These are phyloP conservation scores for Mycalesis mineus DNA, from an alignment of 2,888 invertebrate genomes.

Conservation along the genomic window DNA sequence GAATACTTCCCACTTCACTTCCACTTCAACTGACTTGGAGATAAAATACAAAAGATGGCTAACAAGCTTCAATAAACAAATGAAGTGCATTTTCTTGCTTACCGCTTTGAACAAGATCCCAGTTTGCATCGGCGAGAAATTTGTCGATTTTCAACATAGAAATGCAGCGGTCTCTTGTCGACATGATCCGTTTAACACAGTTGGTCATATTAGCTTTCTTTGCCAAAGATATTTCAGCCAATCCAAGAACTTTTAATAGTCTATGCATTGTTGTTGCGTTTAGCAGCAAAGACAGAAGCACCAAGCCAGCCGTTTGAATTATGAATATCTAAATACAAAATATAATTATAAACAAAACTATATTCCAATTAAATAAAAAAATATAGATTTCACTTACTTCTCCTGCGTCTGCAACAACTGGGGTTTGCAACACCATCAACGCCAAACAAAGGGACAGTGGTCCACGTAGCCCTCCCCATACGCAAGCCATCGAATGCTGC, in stretches of 20 bases:
- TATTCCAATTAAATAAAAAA: background rate
- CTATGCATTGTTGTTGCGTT: slow-evolving; percentile 77
- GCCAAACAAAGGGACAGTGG: slow-evolving; percentile 79
- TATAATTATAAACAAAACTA: background rate
- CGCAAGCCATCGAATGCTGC: slow-evolving; percentile 77
- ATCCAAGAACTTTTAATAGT: slow-evolving; percentile 71
- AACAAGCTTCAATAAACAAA: too few relatives aligned
- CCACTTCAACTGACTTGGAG: too few relatives aligned
- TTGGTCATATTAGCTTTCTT: slow-evolving; percentile 78
- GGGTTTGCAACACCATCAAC: slow-evolving; percentile 71
- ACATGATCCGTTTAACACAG: slow-evolving; percentile 70
- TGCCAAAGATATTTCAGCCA: slow-evolving; percentile 70
- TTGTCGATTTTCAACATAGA: slow-evolving; percentile 80
- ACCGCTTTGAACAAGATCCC: slow-evolving; percentile 76
- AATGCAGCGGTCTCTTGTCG: slow-evolving; percentile 68
- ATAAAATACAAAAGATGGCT: too few relatives aligned
- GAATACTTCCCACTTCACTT: too few relatives aligned
- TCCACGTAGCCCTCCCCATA: slow-evolving; percentile 81
- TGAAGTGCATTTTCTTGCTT: background rate
- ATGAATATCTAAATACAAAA: slow-evolving; percentile 58
- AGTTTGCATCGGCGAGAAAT: slow-evolving; percentile 81
- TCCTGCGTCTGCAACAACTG: slow-evolving; percentile 49
- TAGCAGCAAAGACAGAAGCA: slow-evolving; percentile 75
- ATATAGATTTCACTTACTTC: slow-evolving; percentile 42
- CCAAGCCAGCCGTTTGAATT: slow-evolving; percentile 77